Base-by-base conservation (phyloP, 2,113 vertebrate species). In the Vulpes lagopus region DNA sequence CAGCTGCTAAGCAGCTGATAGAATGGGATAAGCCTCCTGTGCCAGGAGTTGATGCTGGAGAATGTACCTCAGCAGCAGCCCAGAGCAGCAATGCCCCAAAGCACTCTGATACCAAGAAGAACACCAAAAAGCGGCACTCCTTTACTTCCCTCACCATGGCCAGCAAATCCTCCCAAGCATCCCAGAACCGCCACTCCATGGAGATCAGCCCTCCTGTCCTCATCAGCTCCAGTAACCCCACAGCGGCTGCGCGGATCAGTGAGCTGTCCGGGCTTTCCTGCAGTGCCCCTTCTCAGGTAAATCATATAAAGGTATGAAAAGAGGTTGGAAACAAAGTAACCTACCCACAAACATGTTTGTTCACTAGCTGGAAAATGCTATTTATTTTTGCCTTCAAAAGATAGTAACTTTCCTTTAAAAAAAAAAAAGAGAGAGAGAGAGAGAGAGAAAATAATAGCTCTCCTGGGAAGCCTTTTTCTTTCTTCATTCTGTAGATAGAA, bases 111-210 rank as follows among this genome's bases (percentile, higher is more conserved):
- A 99, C 99, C 80, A 99, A 99, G 99, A 99, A 99, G 99, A 99
- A 99, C 99, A 99, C 99, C 98, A 99, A 99, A 99, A 99, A 99
- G 98, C 99, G 99, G 2, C 99, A 99, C 98, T 99, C 99, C 81
- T 99, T 99, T 98, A 99, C 99, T 78, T 99, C 99, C 35, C 99
- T 99, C 97, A 99, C 99, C 88, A 99, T 99, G 99, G 99, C 99
- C 92, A 99, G 99, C 99, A 99, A 99, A 96, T 99, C 99, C 67
- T 99, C 99, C 65, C 99, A 99, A 97, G 99, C 99, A 10, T 98
- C 99, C 87, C 99, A 99, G 35, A 99, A 99, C 97, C 99, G 99
- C 62, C 99, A 99, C 98, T 99, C 99, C 86, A 99, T 99, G 99
- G 99, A 99, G 98, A 99, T 99, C 95, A 99, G 99, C 59, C 99